A percentile compares a stretch with the other conserved stretches of the same genome.
These are phyloP conservation scores for Sesamia inferens DNA, from an alignment of 2,888 invertebrate species.

Conservation along the genomic window DNA sequence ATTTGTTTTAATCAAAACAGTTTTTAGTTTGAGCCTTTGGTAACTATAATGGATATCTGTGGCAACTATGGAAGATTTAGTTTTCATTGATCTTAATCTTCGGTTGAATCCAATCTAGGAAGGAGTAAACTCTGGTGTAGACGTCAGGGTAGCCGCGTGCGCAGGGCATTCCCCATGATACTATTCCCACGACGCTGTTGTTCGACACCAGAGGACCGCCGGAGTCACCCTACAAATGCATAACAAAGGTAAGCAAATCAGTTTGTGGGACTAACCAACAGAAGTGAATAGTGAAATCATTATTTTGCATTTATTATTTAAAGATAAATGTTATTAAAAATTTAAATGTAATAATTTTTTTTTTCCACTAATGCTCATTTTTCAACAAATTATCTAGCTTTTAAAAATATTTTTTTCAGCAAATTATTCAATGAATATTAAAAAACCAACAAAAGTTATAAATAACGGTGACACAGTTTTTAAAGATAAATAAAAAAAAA, in stretches of 20 bases:
- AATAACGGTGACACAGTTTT: no score
- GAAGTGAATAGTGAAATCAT: no score
- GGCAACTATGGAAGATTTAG: not conserved
- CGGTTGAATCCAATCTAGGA: constrained; percentile 83
- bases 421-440: no score
- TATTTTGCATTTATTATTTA: no score
- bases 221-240: constrained; percentile 85
- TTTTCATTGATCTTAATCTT: constrained; percentile 59
- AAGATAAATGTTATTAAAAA: no score
- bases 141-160: constrained; percentile 89
- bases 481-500: no score
- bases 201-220: constrained; percentile 87
- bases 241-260: not conserved
- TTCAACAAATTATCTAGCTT: no score
- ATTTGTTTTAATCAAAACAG: not conserved
- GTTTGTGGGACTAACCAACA: no score
- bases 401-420: no score
- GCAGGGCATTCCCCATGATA: constrained; percentile 90
- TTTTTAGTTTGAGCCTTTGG: not conserved
- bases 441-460: no score
- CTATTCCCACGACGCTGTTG: constrained; percentile 82
- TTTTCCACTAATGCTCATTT: no score
- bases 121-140: constrained; percentile 85
- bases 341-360: no score
- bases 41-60: not conserved